A percentile compares a stretch with the other conserved stretches of the same genome.
These are phyloP conservation scores for Fragum whitleyi DNA, from an alignment of 2,888 invertebrate genomes.

Conservation along the genomic window DNA sequence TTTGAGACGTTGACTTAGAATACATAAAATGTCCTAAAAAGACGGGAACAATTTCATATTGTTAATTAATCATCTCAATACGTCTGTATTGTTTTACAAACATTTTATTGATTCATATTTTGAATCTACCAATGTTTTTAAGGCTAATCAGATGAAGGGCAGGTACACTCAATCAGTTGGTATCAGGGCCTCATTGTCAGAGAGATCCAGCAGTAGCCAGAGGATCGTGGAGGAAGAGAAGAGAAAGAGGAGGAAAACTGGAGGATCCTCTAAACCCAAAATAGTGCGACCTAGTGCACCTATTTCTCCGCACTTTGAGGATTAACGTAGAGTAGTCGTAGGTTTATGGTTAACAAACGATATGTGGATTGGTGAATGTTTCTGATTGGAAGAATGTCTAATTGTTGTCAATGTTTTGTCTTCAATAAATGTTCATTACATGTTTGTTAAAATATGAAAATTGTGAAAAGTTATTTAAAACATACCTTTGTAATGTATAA, in stretches of 20 bases:
- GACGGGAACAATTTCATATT: no score
- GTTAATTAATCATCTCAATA: no score
- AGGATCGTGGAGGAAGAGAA: constrained; percentile 36
- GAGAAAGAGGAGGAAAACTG: constrained; percentile 33
- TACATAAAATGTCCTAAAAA: no score
- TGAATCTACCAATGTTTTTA: no score
- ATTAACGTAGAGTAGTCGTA: constrained; percentile 28
- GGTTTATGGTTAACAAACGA: constrained; percentile 5
- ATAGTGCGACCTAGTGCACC: constrained; percentile 54
- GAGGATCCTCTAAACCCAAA: constrained; percentile 36
- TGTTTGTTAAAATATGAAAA: no score
- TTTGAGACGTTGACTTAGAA: no score
- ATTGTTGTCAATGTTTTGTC: not conserved
- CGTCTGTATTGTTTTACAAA: no score
- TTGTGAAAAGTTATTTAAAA: no score
- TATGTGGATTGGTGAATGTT: not conserved
- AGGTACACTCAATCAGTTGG: constrained; percentile 36
- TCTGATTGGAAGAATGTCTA: no score
- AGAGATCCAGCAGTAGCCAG: constrained; percentile 26
- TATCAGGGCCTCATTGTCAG: constrained; percentile 22
- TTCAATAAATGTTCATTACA: no score
- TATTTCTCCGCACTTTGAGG: constrained; percentile 43
- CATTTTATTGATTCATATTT: no score
- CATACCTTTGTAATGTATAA: no score
- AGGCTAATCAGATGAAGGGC: constrained; percentile 4